Evolutionary conservation across 2,797 vertebrate species (phyloP), one percentile per base, ranked within the genome.

Genomic region (Pipistrellus pygmaeus): DNA sequence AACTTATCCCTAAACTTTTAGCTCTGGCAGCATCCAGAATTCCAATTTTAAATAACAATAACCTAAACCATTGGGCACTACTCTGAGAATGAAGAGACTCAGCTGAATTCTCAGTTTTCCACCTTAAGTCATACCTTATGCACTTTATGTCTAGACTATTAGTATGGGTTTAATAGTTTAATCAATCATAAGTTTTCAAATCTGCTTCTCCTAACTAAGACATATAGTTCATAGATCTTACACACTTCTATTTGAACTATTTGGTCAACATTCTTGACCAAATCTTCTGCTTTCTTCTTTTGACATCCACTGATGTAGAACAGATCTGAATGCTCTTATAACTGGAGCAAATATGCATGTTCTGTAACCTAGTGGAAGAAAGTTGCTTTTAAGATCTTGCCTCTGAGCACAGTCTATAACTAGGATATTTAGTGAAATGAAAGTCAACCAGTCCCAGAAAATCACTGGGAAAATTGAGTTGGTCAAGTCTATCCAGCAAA

Each of bases 401-500:
- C 8, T 46, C 89, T 64, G 7, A 62, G 80, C 6, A 4, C 2
- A 68, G 64, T 21, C 84, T 62, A 3, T 8, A 8, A 11, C 53
- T 84, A 64, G 32, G 69, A 44, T 11, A 5, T 15, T 30, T 66
- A 41, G 11, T 71, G 27, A 81, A 1, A 5, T 15, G 8, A 35
- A 76, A 71, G 66, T 94, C 46, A 84, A 57, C n/a, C 14, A 30
- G 13, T 66, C 30, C 2, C 82, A 64, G 25, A 44, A 10, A 38
- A 38, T 3, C 53, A 14, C 3, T 4, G 6, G 53, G 12, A 62
- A 72, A 18, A 9, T 6, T n/a, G 25, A 35, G 3, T 6, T 35
- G 14, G 15, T 64, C 18, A 5, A 0, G 15, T 30, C 81, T 87
- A 1, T 66, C 27, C 1, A 27, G 8, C 5, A 14, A 13, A 17